Percentiles rank a stretch among this genome's conserved stretches.
These are phyloP conservation scores for Loxodonta africana DNA, from an alignment of 2,113 vertebrate species.

Conservation along the genomic window DNA sequence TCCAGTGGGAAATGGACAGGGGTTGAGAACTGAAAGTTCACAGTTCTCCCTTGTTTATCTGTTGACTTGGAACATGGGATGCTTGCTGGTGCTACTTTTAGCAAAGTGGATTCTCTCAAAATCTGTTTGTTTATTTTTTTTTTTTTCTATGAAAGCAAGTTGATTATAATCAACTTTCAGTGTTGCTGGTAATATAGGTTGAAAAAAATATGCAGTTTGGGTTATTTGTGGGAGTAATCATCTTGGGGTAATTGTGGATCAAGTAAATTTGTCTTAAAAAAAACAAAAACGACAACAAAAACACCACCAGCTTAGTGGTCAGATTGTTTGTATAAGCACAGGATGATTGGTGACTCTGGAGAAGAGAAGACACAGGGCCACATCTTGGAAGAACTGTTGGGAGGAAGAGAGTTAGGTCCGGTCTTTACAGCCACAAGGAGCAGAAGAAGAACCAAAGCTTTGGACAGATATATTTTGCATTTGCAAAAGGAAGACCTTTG, in stretches of 20 bases:
- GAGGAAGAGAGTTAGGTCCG: neutral
- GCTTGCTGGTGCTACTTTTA: conserved; percentile 39
- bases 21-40: neutral
- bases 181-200: conserved; percentile 50
- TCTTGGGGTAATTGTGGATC: conserved; percentile 62
- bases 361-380: neutral
- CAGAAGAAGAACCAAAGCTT: neutral
- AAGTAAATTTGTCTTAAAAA: conserved; percentile 51
- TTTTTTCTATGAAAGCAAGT: conserved; percentile 79
- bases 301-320: neutral
- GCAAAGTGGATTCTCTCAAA: conserved; percentile 32
- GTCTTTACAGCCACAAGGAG: neutral
- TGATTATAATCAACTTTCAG: conserved; percentile 84
- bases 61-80: neutral
- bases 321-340: neutral
- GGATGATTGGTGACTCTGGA: neutral
- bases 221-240: conserved; percentile 46
- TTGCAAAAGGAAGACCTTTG: neutral
- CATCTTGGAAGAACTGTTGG: neutral
- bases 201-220: conserved; percentile 69
- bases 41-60: neutral
- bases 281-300: neutral
- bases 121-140: conserved; percentile 74
- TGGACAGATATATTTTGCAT: neutral
- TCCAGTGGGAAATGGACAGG: too few species aligned